Conservation (phyloP, 2,113 vertebrate species). For the Oncorhynchus clarkii region DNA sequence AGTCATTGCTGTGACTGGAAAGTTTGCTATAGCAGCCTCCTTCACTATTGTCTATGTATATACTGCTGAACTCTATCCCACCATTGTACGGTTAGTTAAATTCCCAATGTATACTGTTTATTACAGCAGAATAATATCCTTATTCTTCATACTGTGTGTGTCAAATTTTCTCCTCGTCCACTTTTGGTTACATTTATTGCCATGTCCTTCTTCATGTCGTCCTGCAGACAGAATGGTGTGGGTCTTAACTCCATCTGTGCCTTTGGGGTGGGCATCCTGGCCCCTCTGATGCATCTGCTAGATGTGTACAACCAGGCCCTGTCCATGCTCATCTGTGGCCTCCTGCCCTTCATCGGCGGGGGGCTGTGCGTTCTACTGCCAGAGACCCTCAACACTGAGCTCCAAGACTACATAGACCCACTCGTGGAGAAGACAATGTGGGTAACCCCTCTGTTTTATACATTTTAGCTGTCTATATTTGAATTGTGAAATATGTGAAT, state of each 20-base stretch:
- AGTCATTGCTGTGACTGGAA: slow-evolving; percentile 71
- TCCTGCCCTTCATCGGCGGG: slow-evolving; percentile 60
- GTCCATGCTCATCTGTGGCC: slow-evolving; percentile 79
- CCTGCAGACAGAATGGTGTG: slow-evolving; percentile 78
- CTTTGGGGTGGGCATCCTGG: slow-evolving; percentile 76
- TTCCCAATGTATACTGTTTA: not conserved
- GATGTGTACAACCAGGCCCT: slow-evolving; percentile 63
- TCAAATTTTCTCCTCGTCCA: too few relatives aligned
- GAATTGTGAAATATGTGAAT: not conserved
- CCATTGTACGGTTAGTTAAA: slow-evolving; percentile 73
- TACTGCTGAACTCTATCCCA: slow-evolving; percentile 85
- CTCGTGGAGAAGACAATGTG: slow-evolving; percentile 31
- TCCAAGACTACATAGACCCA: slow-evolving; percentile 65
- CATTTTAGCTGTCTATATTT: not conserved
- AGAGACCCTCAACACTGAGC: slow-evolving; percentile 72
- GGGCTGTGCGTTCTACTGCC: slow-evolving; percentile 76
- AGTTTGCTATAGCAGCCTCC: slow-evolving; percentile 58
- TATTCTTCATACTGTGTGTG: too few relatives aligned
- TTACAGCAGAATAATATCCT: too few relatives aligned
- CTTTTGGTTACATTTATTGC: too few relatives aligned
- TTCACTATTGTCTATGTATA: slow-evolving; percentile 80
- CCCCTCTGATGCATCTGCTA: slow-evolving; percentile 79
- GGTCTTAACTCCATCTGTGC: slow-evolving; percentile 78
- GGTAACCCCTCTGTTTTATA: slow-evolving; percentile 15
- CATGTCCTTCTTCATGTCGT: too few relatives aligned